Base-by-base conservation (phyloP, 2,113 vertebrate species). In the Rissa tridactyla region DNA sequence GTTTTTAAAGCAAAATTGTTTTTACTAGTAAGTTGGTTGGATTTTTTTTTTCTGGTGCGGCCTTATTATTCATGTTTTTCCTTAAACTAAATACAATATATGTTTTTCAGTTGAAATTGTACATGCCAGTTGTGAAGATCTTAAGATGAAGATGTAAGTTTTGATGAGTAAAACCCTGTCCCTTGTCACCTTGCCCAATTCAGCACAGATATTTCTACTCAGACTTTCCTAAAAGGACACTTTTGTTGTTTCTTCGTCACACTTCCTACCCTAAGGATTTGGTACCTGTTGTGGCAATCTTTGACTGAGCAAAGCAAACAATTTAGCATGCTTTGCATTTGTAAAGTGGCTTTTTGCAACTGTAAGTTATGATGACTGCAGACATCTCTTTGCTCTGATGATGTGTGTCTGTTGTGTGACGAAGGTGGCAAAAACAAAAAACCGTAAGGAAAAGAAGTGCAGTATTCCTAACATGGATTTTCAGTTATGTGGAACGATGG, bases 171-270 rank as follows among this genome's bases (percentile, higher is more conserved):
- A 65, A 60, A 68, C 26, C 34, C 9, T 3, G 1, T 87, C 70
- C 21, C 36, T 27, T 21, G 44, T 78, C 40, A 65, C 6, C 0
- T 23, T 0, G 0, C 52, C 5, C 46, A n/a, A 3, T 46, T 70
- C 68, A 78, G 49, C 64, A 15, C 26, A 27, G 54, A 5, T 66
- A 42, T 23, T 94, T 88, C 75, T 58, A 4, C 32, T 65, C 29
- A 44, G 40, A 9, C n/a, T 65, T 86, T 58, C 30, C 29, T 79
- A 15, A 86, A 70, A 72, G 8, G 7, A 2, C 4, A 0, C 49
- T 86, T 80, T 42, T 49, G 4, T 32, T 73, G 16, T 51, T 86
- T 70, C 19, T 80, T 86, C 34, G 34, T 94, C 15, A 20, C 21
- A 3, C 11, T 70, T 83, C 36, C 51, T 61, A 14, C 47, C 25